Percentiles rank a stretch among this genome's conserved stretches.
These are phyloP conservation scores for Spisula subtruncata DNA, from an alignment of 2,888 invertebrate species.

Conservation along the genomic window DNA sequence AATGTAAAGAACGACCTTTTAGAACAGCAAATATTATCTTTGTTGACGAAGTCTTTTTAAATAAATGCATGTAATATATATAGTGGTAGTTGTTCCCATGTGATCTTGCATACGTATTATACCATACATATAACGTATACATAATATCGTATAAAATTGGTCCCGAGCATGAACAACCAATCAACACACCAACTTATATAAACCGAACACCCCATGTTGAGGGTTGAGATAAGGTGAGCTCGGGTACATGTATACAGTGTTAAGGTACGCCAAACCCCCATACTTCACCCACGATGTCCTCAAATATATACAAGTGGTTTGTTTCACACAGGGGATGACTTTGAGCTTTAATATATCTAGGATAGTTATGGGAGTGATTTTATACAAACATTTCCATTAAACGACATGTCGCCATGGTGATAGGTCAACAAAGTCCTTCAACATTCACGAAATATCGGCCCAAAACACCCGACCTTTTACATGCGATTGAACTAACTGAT, in stretches of 20 bases:
- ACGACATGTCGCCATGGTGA: conserved; percentile 38
- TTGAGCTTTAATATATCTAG: background rate
- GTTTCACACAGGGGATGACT: conserved; percentile 10
- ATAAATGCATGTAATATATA: no score
- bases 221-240: background rate
- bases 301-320: background rate
- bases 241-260: background rate
- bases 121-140: no score
- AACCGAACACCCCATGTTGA: background rate
- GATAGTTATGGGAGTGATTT: conserved; percentile 8
- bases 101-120: no score
- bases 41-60: no score
- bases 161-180: background rate
- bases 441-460: conserved; percentile 24
- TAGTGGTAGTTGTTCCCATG: no score
- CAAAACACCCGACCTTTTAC: conserved; percentile 3
- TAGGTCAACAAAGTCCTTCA: conserved; percentile 51
- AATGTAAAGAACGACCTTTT: no score
- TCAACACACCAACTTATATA: background rate
- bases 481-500: conserved; percentile 6
- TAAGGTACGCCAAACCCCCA: background rate
- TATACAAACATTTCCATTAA: conserved; percentile 50
- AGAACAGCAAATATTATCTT: no score
- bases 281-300: background rate
- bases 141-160: no score